phyloP scores from a whole-genome alignment of 2,888 invertebrate genomes.

The Drosophila rubida region DNA sequence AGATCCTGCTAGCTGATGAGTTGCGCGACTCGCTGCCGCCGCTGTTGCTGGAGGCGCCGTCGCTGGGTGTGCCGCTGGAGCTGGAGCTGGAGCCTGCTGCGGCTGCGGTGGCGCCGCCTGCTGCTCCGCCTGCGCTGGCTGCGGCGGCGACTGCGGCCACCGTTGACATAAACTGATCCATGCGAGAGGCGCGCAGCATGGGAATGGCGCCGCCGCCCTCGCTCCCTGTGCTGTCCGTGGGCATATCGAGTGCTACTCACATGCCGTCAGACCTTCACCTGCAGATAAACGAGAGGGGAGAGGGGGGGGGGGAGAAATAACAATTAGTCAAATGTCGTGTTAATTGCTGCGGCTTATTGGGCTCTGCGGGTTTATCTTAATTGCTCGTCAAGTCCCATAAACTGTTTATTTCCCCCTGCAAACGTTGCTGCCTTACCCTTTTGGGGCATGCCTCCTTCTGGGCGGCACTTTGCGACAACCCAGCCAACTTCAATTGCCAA shows the following conservation, averaged over 20 bases:
- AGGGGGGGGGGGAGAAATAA: conserved; percentile 40
- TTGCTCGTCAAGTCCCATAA: conserved; percentile 73
- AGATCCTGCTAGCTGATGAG: conserved; percentile 84
- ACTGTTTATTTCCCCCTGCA: conserved; percentile 42
- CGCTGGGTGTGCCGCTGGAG: background rate
- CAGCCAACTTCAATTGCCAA: too few species aligned
- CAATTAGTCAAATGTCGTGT: conserved; percentile 73
- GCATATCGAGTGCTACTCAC: conserved; percentile 74
- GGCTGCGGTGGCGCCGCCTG: conserved; percentile 62
- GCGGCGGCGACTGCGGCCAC: conserved; percentile 77
- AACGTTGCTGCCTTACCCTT: conserved; percentile 25
- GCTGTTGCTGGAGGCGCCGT: conserved; percentile 22
- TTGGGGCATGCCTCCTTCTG: background rate
- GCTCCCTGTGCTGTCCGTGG: conserved; percentile 80
- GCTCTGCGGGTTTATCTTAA: conserved; percentile 72
- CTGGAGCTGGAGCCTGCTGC: background rate
- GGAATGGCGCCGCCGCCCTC: conserved; percentile 78
- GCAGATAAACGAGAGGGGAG: conserved; percentile 6
- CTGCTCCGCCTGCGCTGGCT: conserved; percentile 82
- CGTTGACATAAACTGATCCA: conserved; percentile 87
- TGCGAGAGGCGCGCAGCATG: conserved; percentile 85
- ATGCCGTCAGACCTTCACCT: conserved; percentile 70
- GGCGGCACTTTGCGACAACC: conserved; percentile 6
- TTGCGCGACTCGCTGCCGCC: conserved; percentile 64
- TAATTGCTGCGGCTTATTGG: conserved; percentile 68